phyloP scores from a whole-genome alignment of 92 coral and sea anemone species.

The Zoanthus gigantus region DNA sequence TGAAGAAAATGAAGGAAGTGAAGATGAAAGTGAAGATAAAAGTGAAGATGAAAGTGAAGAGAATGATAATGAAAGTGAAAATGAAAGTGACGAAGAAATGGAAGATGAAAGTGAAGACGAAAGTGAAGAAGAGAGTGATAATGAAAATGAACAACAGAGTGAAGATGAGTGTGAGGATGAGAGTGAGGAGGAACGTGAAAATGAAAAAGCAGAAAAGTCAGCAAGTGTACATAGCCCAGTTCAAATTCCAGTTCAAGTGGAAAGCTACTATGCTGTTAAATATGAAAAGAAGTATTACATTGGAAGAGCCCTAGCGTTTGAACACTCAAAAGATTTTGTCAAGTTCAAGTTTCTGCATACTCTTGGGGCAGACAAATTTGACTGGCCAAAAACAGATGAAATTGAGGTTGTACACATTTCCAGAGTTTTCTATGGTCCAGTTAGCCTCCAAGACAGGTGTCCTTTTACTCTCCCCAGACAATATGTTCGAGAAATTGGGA shows the following conservation, averaged over 20 bases:
- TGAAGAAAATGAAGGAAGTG: too few species aligned
- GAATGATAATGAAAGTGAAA: constrained; percentile 6
- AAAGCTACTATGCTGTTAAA: background rate
- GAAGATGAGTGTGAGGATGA: background rate
- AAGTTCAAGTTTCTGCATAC: constrained; percentile 10
- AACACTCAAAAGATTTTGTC: background rate
- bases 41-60: background rate
- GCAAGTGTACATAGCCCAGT: too few species aligned
- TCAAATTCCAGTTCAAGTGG: too few species aligned
- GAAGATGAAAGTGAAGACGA: constrained; percentile 4
- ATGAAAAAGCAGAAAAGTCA: too few species aligned
- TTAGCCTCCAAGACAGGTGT: background rate
- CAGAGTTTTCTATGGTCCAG: constrained; percentile 8
- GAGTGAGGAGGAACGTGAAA: background rate
- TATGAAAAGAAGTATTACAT: constrained; percentile 1
- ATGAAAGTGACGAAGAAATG: constrained; percentile 9
- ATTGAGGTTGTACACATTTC: background rate
- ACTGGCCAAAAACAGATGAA: constrained; percentile 27
- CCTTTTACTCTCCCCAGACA: constrained; percentile 5
- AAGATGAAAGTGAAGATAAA: background rate
- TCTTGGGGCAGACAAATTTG: constrained; percentile 16
- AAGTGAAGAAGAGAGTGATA: background rate
- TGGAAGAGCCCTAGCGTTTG: background rate
- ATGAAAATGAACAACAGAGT: background rate
- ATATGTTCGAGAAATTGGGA: background rate